Evolutionary conservation across 2,888 invertebrate species (phyloP).

Genomic region (Pseudoips prasinana): DNA sequence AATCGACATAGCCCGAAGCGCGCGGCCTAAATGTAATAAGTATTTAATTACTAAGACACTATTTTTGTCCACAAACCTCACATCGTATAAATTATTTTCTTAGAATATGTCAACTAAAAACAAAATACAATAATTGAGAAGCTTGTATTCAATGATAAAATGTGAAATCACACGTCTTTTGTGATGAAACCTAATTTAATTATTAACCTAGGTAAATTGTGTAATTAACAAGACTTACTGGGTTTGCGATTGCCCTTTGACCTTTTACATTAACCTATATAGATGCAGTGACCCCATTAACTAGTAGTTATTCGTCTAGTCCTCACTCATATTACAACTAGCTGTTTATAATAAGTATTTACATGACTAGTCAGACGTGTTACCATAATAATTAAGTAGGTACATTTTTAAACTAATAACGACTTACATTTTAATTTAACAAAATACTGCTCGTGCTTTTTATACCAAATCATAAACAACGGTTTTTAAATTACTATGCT

Average conservation of each 20-base stretch:
- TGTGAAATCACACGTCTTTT: constrained; percentile 13
- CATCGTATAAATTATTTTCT: too few relatives aligned
- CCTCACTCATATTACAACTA: constrained; percentile 28
- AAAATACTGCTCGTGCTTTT: constrained; percentile 26
- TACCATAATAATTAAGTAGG: too few relatives aligned
- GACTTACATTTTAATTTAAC: constrained; percentile 32
- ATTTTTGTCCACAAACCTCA: too few relatives aligned
- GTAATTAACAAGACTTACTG: constrained; percentile 25
- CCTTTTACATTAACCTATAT: constrained; percentile 26
- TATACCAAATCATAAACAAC: constrained; percentile 9
- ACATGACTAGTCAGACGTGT: constrained; percentile 48
- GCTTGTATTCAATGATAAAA: too few relatives aligned
- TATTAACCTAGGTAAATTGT: constrained; percentile 24
- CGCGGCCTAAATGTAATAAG: too few relatives aligned
- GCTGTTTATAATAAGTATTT: constrained; percentile 29
- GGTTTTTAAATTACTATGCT: constrained; percentile 21
- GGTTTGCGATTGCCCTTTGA: constrained; percentile 27
- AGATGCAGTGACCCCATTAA: constrained; percentile 22
- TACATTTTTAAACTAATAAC: constrained; percentile 23
- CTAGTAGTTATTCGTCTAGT: constrained; percentile 22
- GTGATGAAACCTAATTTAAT: constrained; percentile 16
- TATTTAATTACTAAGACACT: too few relatives aligned
- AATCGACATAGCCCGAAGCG: too few relatives aligned
- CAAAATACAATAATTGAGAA: too few relatives aligned
- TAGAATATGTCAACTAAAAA: too few relatives aligned